Evolutionary conservation across 2,888 invertebrate species (phyloP).

Genomic region (Craniophora ligustri): DNA sequence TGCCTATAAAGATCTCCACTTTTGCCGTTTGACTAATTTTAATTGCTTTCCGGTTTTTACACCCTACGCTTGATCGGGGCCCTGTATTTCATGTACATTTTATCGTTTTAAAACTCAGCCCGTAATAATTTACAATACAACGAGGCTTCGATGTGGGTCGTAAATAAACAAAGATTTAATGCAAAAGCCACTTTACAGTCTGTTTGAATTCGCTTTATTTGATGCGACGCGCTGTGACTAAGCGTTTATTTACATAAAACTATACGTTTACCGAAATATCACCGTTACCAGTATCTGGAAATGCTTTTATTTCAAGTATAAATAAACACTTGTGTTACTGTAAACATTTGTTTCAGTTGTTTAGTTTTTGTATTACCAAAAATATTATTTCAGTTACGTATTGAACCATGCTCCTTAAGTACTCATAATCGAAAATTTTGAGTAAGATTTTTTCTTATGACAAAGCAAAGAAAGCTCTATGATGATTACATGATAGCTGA

Average conservation of each 20-base stretch:
- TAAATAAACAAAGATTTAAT: constrained; percentile 79
- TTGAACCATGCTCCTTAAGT: not conserved
- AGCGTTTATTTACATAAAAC: constrained; percentile 58
- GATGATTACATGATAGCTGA: constrained; percentile 13
- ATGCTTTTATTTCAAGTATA: constrained; percentile 42
- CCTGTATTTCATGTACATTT: constrained; percentile 75
- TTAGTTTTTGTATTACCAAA: constrained; percentile 5
- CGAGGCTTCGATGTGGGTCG: constrained; percentile 68
- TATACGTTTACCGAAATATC: constrained; percentile 45
- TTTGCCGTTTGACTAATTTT: constrained; percentile 83
- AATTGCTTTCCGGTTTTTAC: constrained; percentile 78
- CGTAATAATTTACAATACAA: constrained; percentile 77
- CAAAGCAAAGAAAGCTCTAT: not conserved
- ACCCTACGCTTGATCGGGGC: constrained; percentile 67
- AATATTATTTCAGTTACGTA: not conserved
- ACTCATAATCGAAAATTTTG: too few relatives aligned
- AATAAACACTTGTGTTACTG: constrained; percentile 29
- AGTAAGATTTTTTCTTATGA: too few relatives aligned
- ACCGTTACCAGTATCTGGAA: constrained; percentile 33
- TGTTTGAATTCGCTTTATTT: constrained; percentile 72
- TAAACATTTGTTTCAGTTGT: constrained; percentile 20
- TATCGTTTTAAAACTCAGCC: constrained; percentile 74
- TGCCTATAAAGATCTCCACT: constrained; percentile 75
- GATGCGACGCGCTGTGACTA: constrained; percentile 55
- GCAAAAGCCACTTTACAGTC: constrained; percentile 68